Percentiles rank a stretch among this genome's conserved stretches.
Conservation (phyloP, 2,113 vertebrate genomes). For the Columbina picui region DNA sequence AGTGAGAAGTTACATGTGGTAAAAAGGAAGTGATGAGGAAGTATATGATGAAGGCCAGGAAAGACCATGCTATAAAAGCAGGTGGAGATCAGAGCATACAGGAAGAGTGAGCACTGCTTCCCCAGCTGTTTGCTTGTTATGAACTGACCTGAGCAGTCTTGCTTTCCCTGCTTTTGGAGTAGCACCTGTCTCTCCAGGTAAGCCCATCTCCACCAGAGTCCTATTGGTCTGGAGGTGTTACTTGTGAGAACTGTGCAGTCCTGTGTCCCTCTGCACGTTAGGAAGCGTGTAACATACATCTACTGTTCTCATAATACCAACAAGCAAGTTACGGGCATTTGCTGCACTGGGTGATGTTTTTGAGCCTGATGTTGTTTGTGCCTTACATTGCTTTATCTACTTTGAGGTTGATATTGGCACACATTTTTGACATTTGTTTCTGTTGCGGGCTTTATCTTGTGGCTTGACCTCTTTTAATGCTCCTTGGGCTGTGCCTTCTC, state of each 20-base stretch:
- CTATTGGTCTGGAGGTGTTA: background rate
- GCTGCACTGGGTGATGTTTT: background rate
- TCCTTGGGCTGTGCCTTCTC: slow-evolving; percentile 41
- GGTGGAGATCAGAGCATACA: background rate
- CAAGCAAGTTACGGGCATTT: background rate
- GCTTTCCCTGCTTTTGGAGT: background rate
- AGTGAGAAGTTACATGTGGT: background rate
- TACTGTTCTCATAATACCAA: background rate
- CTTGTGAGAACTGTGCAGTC: fast-evolving
- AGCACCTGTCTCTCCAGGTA: background rate
- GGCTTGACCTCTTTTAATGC: slow-evolving; percentile 57
- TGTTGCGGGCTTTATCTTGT: background rate
- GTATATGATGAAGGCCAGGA: background rate
- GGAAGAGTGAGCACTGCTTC: background rate
- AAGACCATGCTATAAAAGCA: slow-evolving; percentile 1
- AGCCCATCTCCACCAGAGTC: fast-evolving
- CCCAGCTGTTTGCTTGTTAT: background rate
- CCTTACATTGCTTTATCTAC: background rate
- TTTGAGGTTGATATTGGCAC: background rate
- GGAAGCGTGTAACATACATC: background rate
- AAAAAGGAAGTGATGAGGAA: slow-evolving; percentile 11
- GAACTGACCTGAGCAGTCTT: background rate
- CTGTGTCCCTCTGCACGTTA: background rate
- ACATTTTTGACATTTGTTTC: slow-evolving; percentile 20
- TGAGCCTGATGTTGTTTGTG: background rate